Base-by-base conservation (phyloP, 2,888 invertebrate species). In the Dicyrtoma fusca region DNA sequence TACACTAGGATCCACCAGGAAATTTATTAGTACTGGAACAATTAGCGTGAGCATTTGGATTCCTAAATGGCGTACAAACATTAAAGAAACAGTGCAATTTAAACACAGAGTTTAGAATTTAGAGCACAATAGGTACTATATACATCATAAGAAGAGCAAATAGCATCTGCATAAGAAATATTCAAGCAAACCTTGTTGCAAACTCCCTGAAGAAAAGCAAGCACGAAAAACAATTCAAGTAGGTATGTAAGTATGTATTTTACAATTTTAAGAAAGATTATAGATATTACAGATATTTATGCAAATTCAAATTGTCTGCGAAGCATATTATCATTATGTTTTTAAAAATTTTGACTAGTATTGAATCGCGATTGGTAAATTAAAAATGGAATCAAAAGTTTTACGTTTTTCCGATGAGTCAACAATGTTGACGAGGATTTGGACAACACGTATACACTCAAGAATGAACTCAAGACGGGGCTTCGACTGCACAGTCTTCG, bases 1-100 rank as follows among this genome's bases (percentile, higher is more conserved):
- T 80, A 89, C 88, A 59, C 87, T 84, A 13, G 88, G 88, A 76
- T 92, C 91, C 72, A 92, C 86, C 72, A 97, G 85, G 83, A 92
- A 93, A 81, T 91, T 92, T 64, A 96, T 92, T 79, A 97, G 88
- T 74, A 95, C 91, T 55, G 97, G 97, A 74, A 97, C 94, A 74
- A 97, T 86, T 55, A 97, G 86, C 78, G 92, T 91, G 69, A 97
- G 85, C 88, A 98, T 89, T 83, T 95, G 92, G 80, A 94, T 90
- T 82, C 95, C 97, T 97, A 85, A n/a, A n/a, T n/a, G n/a, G n/a
- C n/a, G n/a, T n/a, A n/a, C n/a, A n/a, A n/a, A n/a, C n/a, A n/a
- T 83, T 55, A 75, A 62, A 72, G 49, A 21, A 42, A 69, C 14
- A 61, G n/a, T 3, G 34, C 34, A 34, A 34, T 34, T 59, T 61